Percentiles rank a stretch among this genome's conserved stretches.
Evolutionary conservation across 2,888 invertebrate species (phyloP).

Genomic region (Tethea ocularis): DNA sequence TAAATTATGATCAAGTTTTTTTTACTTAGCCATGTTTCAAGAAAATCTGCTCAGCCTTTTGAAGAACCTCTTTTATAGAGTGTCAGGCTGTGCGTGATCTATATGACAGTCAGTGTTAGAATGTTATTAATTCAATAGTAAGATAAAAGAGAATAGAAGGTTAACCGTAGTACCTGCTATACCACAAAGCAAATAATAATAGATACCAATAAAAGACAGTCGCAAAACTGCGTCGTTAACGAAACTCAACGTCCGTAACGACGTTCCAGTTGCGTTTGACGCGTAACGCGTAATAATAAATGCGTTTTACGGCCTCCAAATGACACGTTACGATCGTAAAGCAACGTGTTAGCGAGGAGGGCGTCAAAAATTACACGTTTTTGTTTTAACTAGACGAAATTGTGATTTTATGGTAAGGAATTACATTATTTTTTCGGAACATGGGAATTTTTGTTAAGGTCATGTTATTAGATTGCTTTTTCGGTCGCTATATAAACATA

Average conservation of each 20-base stretch:
- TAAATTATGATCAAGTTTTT: no score
- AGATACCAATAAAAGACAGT: slow-evolving; percentile 10
- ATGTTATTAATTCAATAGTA: no score
- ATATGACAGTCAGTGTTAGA: no score
- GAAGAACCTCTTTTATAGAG: no score
- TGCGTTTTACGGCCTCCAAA: slow-evolving; percentile 22
- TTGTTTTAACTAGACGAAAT: slow-evolving; percentile 18
- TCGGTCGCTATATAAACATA: not conserved
- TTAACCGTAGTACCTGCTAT: not conserved
- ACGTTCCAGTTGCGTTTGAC: slow-evolving; percentile 15
- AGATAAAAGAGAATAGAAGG: no score
- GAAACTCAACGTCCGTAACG: slow-evolving; percentile 12
- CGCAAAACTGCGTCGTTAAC: slow-evolving; percentile 22
- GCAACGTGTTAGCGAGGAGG: slow-evolving; percentile 19
- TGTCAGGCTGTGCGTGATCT: no score
- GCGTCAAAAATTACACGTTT: slow-evolving; percentile 30
- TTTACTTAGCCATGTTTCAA: no score
- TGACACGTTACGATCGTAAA: slow-evolving; percentile 28
- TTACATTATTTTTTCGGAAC: not conserved
- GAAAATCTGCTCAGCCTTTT: no score
- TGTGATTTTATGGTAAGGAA: not conserved
- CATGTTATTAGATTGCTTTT: no score
- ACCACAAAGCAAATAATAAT: slow-evolving; percentile 11
- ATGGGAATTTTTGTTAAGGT: not conserved
- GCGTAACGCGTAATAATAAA: slow-evolving; percentile 10